phyloP scores from a whole-genome alignment of 2,888 invertebrate genomes.

The Acanthococcus lagerstroemiae region DNA sequence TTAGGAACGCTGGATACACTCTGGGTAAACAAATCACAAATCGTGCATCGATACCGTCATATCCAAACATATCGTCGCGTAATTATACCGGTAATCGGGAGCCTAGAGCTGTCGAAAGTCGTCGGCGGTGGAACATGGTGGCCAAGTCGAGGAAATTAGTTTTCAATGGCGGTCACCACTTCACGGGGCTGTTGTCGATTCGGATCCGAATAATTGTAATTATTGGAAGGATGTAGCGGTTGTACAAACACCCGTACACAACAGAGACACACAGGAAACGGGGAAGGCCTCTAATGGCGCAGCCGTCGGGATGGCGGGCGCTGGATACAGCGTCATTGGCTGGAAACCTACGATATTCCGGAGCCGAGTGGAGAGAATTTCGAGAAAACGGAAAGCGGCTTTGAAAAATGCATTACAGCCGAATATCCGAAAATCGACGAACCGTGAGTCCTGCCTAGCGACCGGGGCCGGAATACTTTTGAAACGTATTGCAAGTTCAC shows the following conservation, averaged over 20 bases:
- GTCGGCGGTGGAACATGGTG: no score
- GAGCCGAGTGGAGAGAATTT: conserved; percentile 9
- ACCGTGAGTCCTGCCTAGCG: conserved; percentile 20
- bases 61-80: no score
- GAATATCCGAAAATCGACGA: conserved; percentile 24
- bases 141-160: no score
- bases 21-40: not conserved
- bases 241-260: not conserved
- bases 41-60: no score
- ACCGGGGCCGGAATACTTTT: not conserved
- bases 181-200: not conserved
- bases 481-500: not conserved
- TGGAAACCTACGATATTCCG: not conserved
- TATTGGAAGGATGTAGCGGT: conserved; percentile 23
- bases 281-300: not conserved
- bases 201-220: conserved; percentile 24
- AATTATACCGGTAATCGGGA: no score
- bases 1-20: no score
- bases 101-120: no score
- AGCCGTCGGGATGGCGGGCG: not conserved
- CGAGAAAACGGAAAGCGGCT: conserved; percentile 5
- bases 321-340: conserved; percentile 9
- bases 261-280: not conserved
- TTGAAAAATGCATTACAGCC: conserved; percentile 14
- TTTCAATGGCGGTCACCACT: not conserved